phyloP scores from a whole-genome alignment of 2,113 vertebrate genomes.

The Cochlearius cochlearius region DNA sequence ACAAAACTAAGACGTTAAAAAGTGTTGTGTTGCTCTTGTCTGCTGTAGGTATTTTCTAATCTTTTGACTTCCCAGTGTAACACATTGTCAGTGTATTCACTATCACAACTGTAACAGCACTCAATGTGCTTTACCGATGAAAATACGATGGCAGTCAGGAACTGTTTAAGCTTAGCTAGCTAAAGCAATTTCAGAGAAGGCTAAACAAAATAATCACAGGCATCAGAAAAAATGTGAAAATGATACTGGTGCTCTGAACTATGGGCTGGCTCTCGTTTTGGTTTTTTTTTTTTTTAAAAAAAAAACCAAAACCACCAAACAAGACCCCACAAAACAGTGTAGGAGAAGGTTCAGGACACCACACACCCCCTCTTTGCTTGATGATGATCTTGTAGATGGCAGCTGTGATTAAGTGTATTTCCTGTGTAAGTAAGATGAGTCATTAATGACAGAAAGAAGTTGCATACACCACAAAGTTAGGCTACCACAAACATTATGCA shows the following conservation, averaged over 20 bases:
- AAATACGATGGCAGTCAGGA: neutral
- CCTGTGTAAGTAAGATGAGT: neutral
- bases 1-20: neutral
- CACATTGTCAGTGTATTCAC: neutral
- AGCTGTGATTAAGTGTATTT: neutral
- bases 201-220: neutral
- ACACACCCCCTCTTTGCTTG: neutral
- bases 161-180: neutral
- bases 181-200: neutral
- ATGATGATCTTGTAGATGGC: neutral
- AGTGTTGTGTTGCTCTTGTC: neutral
- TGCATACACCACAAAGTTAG: neutral
- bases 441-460: neutral
- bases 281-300: neutral
- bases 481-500: neutral
- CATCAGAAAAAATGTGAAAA: neutral
- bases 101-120: neutral
- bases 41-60: neutral
- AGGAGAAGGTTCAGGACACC: neutral
- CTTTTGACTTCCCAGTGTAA: neutral
- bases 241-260: neutral
- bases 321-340: neutral
- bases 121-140: neutral
- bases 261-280: neutral
- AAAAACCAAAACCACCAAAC: neutral